Percentiles rank a stretch among this genome's conserved stretches.
phyloP scores from a whole-genome alignment of 2,888 invertebrate species.

The Yponomeuta cagnagella region DNA sequence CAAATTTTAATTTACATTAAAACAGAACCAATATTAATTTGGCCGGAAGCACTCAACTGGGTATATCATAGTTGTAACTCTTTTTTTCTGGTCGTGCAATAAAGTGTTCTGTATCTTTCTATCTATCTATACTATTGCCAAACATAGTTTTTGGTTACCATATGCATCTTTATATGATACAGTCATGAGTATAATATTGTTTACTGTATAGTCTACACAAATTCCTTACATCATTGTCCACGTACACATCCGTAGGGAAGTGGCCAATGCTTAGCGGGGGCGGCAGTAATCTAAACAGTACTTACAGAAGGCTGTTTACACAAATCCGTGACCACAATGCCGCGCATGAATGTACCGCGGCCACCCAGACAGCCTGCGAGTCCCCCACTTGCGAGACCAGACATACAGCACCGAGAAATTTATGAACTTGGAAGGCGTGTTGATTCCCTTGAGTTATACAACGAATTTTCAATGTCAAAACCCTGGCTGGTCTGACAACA shows the following conservation, averaged over 20 bases:
- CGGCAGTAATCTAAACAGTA: slow-evolving; percentile 25
- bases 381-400: slow-evolving; percentile 34
- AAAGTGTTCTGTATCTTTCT: no score
- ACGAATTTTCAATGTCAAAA: not conserved
- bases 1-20: no score
- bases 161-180: no score
- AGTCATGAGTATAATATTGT: no score
- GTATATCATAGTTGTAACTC: no score
- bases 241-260: slow-evolving; percentile 60
- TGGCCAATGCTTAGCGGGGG: slow-evolving; percentile 36
- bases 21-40: no score
- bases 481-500: slow-evolving; percentile 16
- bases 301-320: slow-evolving; percentile 47
- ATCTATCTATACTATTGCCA: no score
- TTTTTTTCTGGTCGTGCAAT: no score
- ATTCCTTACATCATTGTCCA: slow-evolving; percentile 20
- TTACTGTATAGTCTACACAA: not conserved
- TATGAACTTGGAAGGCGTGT: slow-evolving; percentile 2
- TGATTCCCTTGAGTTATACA: not conserved
- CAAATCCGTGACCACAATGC: slow-evolving; percentile 39
- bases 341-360: slow-evolving; percentile 46
- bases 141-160: no score
- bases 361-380: slow-evolving; percentile 64
- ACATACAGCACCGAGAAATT: slow-evolving; percentile 8
- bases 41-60: no score